Conservation (phyloP, 2,888 invertebrate genomes). For the Byasa hedistus region DNA sequence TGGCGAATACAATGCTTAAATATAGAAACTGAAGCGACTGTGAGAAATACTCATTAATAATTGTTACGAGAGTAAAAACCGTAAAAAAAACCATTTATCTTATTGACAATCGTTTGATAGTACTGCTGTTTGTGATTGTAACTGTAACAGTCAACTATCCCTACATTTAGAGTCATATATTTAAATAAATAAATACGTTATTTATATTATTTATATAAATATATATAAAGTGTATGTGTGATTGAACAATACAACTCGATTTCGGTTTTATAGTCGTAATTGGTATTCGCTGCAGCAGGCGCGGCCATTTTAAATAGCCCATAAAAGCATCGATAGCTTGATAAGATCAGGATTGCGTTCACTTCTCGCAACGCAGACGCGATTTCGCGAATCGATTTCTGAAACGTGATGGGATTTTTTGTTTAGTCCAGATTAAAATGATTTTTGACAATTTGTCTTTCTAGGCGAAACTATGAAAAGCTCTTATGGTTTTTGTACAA, state of each 20-base stretch:
- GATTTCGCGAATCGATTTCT: constrained; percentile 20
- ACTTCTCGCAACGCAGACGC: constrained; percentile 13
- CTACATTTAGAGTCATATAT: too few relatives aligned
- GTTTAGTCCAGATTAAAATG: not conserved
- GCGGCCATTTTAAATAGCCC: constrained; percentile 15
- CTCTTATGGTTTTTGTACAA: not conserved
- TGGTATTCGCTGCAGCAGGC: constrained; percentile 9
- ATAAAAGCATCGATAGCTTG: constrained; percentile 16
- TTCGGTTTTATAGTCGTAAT: constrained; percentile 20
- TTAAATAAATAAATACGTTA: too few relatives aligned
- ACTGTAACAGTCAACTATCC: too few relatives aligned
- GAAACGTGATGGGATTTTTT: constrained; percentile 18
- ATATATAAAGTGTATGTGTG: too few relatives aligned
- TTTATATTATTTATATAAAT: too few relatives aligned
- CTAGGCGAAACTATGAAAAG: not conserved
- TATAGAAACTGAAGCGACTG: too few relatives aligned
- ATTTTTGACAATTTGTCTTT: not conserved
- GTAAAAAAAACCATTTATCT: too few relatives aligned
- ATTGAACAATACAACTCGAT: constrained; percentile 5
- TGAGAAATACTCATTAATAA: too few relatives aligned
- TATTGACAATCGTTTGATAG: too few relatives aligned
- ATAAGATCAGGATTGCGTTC: constrained; percentile 20
- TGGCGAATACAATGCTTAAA: too few relatives aligned
- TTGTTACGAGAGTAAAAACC: too few relatives aligned
- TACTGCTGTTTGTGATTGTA: too few relatives aligned